phyloP scores from a whole-genome alignment of 2,888 invertebrate species.

The Antitype chi region DNA sequence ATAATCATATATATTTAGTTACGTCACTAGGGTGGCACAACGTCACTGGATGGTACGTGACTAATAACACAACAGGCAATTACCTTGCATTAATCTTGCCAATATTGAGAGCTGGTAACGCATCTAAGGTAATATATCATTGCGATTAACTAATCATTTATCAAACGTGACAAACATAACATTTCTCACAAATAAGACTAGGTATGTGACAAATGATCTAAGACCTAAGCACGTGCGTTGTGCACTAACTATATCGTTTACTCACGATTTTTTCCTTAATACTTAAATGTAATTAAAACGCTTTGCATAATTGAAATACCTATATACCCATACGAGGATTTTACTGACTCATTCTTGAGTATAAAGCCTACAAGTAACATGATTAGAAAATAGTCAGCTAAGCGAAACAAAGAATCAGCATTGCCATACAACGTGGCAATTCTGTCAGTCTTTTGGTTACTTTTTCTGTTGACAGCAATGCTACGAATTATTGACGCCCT shows the following conservation, averaged over 20 bases:
- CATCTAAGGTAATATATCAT: no score
- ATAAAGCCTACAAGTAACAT: not conserved
- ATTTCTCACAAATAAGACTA: not conserved
- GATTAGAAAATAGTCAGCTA: not conserved
- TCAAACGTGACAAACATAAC: not conserved
- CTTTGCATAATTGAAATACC: not conserved
- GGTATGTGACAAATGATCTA: not conserved
- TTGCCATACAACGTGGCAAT: not conserved
- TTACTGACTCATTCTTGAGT: not conserved
- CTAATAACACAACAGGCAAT: no score
- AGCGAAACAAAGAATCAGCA: not conserved
- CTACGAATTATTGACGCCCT: not conserved
- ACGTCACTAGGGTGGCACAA: no score
- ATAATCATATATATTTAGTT: no score
- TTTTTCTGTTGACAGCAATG: not conserved
- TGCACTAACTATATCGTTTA: not conserved
- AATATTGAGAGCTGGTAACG: no score
- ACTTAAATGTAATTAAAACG: not conserved
- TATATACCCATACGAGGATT: not conserved
- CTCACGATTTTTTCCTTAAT: conserved; percentile 4
- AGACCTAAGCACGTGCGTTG: conserved; percentile 19
- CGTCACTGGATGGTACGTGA: no score
- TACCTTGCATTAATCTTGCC: no score
- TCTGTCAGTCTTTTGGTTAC: not conserved
- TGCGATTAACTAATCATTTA: no score